Evolutionary conservation across 2,888 invertebrate genomes (phyloP), one percentile per base, ranked within the genome.

Genomic region (Crossocerus cetratus): DNA sequence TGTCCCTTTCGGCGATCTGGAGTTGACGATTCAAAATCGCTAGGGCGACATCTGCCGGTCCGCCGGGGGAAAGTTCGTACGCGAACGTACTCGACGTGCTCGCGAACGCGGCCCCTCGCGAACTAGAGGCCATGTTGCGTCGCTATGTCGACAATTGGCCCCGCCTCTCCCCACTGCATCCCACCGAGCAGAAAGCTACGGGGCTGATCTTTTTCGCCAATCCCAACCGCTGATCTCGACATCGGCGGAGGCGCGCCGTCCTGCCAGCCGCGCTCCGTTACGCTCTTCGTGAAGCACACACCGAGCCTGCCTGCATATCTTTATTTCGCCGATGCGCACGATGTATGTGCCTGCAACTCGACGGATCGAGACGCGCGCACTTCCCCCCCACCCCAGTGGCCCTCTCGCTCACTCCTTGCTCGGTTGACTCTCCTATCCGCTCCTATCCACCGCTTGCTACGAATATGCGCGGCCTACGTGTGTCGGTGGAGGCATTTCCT

Each of bases 101-200:
- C 80, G 76, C 81, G 82, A 80, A 81, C 83, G 81, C 86, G 82
- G 78, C 77, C 84, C 81, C 83, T 83, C 80, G 82, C 83, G 77
- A 84, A 86, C 86, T 86, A 85, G 83, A 65, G 78, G 86, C 86
- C 87, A 86, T 86, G 79, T 87, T 87, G 84, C 76, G 69, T 72
- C 77, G 72, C 77, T 76, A 67, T 72, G 72, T 71, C 79, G 79
- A 76, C 77, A 78, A 76, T 78, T 71, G 81, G 74, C 81, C 75
- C 78, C 82, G 79, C 84, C 84, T 72, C 72, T 69, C 73, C 68
- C 74, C 65, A 65, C 66, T 43, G 0, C 64, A 22, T 70, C 77
- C 67, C 71, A 60, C 68, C 71, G 32, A 65, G 68, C 78, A 14
- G 43, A 3, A 22, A 69, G 44, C 62, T 49, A 16, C 22, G 69